phyloP scores from a whole-genome alignment of 2,888 invertebrate species.

The Rhagonycha fulva region DNA sequence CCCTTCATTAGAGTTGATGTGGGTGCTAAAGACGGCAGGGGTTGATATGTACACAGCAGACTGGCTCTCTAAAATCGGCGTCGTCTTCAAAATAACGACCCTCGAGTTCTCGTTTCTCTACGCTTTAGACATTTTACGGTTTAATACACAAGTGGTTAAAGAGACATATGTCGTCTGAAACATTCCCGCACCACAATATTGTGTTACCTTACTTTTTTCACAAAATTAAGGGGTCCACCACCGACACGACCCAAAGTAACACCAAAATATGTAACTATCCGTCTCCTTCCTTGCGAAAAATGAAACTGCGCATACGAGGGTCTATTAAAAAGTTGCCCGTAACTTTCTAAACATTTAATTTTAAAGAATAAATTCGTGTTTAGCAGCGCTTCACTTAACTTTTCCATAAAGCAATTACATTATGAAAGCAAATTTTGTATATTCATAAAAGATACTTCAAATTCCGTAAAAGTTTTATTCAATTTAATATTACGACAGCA shows the following conservation, averaged over 20 bases:
- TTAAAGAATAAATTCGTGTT: neutral
- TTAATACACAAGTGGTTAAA: constrained; percentile 20
- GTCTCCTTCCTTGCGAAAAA: neutral
- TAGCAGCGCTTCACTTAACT: neutral
- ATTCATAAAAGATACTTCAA: neutral
- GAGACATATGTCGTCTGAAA: constrained; percentile 11
- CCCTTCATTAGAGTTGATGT: constrained; percentile 29
- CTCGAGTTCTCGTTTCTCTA: constrained; percentile 18
- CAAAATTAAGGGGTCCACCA: neutral
- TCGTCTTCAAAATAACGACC: constrained; percentile 21
- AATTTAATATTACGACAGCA: neutral
- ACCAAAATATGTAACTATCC: neutral
- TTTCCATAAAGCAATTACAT: neutral
- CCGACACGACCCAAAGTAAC: neutral
- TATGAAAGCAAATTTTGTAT: neutral
- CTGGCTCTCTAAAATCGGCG: constrained; percentile 21
- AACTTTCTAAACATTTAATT: neutral
- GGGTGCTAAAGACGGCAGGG: constrained; percentile 12
- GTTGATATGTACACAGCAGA: constrained; percentile 16
- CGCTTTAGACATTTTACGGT: constrained; percentile 4
- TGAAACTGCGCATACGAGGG: neutral
- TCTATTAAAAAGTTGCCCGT: neutral
- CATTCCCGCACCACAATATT: neutral
- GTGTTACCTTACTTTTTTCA: constrained; percentile 4
- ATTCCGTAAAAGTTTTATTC: neutral